Percentiles rank a stretch among this genome's conserved stretches.
phyloP scores from a whole-genome alignment of 2,113 vertebrate species.

The Pseudorhombus dupliciocellatus region DNA sequence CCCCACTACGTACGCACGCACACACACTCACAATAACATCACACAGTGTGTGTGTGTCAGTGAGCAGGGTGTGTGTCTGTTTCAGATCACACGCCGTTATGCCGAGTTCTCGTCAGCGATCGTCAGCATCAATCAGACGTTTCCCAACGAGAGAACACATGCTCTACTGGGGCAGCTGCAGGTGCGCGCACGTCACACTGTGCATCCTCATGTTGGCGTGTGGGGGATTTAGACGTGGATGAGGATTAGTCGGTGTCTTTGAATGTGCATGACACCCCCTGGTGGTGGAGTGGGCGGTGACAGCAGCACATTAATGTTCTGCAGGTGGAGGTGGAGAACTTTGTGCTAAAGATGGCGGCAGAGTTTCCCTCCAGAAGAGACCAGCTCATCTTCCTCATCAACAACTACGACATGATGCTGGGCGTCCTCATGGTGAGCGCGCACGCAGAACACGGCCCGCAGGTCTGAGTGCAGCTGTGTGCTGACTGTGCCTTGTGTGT shows the following conservation, averaged over 20 bases:
- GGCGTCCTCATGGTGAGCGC: slow-evolving; percentile 89
- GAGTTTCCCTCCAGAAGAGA: slow-evolving; percentile 93
- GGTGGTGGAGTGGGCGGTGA: no score
- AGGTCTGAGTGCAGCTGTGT: not conserved
- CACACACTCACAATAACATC: not conserved
- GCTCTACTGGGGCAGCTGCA: slow-evolving; percentile 88
- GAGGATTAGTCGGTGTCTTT: no score
- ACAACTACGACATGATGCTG: slow-evolving; percentile 98
- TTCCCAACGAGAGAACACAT: slow-evolving; percentile 88
- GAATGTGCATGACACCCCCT: no score
- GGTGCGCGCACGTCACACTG: slow-evolving; percentile 67
- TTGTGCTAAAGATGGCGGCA: slow-evolving; percentile 92
- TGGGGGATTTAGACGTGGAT: no score
- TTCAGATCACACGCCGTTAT: slow-evolving; percentile 90
- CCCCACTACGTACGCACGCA: slow-evolving; percentile 86
- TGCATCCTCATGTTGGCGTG: not conserved
- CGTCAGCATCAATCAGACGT: slow-evolving; percentile 94
- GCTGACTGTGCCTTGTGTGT: not conserved
- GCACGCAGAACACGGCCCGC: no score
- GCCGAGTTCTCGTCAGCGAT: slow-evolving; percentile 93
- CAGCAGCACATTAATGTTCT: not conserved
- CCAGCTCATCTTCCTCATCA: slow-evolving; percentile 95
- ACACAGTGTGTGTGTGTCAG: not conserved
- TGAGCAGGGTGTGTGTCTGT: not conserved
- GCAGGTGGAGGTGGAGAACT: slow-evolving; percentile 93